phyloP scores from a whole-genome alignment of 2,888 invertebrate species.

The Dynastes maya region DNA sequence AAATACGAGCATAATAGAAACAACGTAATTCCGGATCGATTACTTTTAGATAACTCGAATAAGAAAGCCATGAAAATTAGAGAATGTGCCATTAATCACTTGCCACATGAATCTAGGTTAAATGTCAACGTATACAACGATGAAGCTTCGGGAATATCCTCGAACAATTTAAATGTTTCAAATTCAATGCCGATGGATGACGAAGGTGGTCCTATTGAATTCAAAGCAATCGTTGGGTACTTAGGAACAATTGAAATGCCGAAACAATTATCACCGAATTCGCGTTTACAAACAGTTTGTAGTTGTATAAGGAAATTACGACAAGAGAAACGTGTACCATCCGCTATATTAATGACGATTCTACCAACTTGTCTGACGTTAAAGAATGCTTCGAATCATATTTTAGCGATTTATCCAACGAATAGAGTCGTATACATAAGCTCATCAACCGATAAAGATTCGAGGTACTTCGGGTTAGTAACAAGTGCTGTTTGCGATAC shows the following conservation, averaged over 20 bases:
- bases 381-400: conserved; percentile 83
- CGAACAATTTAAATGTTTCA: conserved; percentile 53
- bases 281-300: conserved; percentile 84
- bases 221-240: conserved; percentile 92
- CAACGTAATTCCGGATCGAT: conserved; percentile 49
- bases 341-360: conserved; percentile 89
- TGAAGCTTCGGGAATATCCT: conserved; percentile 52
- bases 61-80: conserved; percentile 54
- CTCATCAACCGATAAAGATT: conserved; percentile 91
- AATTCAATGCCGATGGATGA: conserved; percentile 64
- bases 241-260: conserved; percentile 97
- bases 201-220: conserved; percentile 77
- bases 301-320: conserved; percentile 91
- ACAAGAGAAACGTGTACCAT: conserved; percentile 90
- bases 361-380: conserved; percentile 85
- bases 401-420: conserved; percentile 90
- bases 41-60: conserved; percentile 53
- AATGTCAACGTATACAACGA: conserved; percentile 56
- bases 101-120: conserved; percentile 53
- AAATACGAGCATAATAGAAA: conserved; percentile 54
- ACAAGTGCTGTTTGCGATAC: conserved; percentile 81
- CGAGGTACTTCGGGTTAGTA: conserved; percentile 93
- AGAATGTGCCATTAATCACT: conserved; percentile 52
- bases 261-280: conserved; percentile 82
- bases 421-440: conserved; percentile 91